Evolutionary conservation across 2,797 vertebrate genomes (phyloP).

Genomic region (Eptatretus atami): DNA sequence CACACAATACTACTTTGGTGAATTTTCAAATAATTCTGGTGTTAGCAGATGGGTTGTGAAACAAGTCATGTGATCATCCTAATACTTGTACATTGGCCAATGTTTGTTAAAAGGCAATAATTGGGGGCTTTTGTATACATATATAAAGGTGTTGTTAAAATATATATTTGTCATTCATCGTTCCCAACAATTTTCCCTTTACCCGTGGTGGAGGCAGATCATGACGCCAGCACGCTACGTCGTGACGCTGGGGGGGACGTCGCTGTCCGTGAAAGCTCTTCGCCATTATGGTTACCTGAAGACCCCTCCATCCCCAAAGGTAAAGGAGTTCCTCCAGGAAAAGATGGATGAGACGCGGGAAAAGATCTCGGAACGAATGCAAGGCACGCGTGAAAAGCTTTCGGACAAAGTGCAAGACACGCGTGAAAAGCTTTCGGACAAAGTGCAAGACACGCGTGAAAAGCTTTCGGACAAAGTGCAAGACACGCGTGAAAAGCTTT

Average conservation of each 20-base stretch:
- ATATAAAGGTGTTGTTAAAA: too few species aligned
- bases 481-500: constrained; percentile 68
- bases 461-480: constrained; percentile 25
- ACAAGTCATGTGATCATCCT: too few species aligned
- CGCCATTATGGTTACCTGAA: constrained; percentile 45
- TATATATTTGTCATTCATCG: neutral
- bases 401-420: constrained; percentile 20
- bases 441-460: constrained; percentile 16
- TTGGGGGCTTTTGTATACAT: too few species aligned
- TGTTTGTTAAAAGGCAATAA: too few species aligned
- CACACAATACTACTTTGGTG: too few species aligned
- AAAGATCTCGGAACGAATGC: constrained; percentile 44
- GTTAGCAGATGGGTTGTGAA: too few species aligned
- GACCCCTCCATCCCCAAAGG: constrained; percentile 40
- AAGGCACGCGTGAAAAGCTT: constrained; percentile 20
- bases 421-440: constrained; percentile 28
- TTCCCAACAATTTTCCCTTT: neutral
- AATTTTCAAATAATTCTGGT: too few species aligned
- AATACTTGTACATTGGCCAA: too few species aligned
- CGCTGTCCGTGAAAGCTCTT: constrained; percentile 50
- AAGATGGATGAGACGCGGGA: constrained; percentile 75
- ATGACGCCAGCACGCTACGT: constrained; percentile 68
- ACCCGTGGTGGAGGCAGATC: constrained; percentile 21
- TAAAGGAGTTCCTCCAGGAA: constrained; percentile 68
- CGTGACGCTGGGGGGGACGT: constrained; percentile 67